phyloP scores from a whole-genome alignment of 2,797 vertebrate species.

The Rhinogobio ventralis region DNA sequence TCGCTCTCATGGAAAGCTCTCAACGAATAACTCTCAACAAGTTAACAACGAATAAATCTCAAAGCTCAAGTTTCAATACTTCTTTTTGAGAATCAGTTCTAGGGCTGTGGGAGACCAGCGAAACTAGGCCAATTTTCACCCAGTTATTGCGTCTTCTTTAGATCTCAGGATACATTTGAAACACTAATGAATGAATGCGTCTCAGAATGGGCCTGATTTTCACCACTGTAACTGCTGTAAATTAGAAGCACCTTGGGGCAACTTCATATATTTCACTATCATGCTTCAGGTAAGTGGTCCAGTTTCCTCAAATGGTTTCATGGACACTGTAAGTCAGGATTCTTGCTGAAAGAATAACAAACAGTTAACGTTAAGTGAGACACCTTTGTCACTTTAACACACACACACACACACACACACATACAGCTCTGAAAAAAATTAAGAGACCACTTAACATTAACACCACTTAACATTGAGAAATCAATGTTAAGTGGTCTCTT shows the following conservation, averaged over 20 bases:
- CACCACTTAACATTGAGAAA: too few relatives aligned
- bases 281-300: background rate
- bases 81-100: slow-evolving; percentile 1
- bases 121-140: slow-evolving; percentile 23
- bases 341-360: background rate
- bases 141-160: slow-evolving; percentile 2
- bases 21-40: slow-evolving; percentile 4
- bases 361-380: background rate
- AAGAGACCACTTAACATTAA: too few relatives aligned
- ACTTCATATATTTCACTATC: background rate
- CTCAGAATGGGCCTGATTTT: slow-evolving; percentile 13
- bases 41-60: background rate
- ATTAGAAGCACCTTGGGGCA: slow-evolving; percentile 16
- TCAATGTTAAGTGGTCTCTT: too few relatives aligned
- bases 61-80: slow-evolving; percentile 20
- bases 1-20: slow-evolving; percentile 13
- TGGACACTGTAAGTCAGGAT: background rate
- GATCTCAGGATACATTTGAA: slow-evolving; percentile 6
- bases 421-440: too few relatives aligned
- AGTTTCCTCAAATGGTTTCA: background rate
- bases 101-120: background rate
- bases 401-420: too few relatives aligned
- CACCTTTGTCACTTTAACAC: too few relatives aligned
- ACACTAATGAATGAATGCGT: slow-evolving; percentile 4
- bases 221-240: background rate